Conservation (phyloP, 2,888 invertebrate genomes). For the Rhabditophanes sp. region DNA sequence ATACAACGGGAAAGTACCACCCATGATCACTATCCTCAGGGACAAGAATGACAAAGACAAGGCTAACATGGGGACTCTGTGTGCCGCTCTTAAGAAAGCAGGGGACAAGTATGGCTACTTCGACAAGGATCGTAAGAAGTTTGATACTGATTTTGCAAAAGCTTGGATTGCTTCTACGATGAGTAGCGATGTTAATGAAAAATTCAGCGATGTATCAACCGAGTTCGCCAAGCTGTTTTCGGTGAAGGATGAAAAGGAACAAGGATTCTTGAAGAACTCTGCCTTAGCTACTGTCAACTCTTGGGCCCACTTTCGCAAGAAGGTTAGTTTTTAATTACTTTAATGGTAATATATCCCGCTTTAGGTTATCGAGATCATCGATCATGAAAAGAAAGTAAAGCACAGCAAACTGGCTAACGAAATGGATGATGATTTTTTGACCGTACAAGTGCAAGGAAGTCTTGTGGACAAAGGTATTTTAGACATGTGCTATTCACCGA, state of each 20-base stretch:
- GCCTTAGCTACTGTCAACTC: slow-evolving; percentile 80
- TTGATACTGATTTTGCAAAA: slow-evolving; percentile 78
- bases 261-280: slow-evolving; percentile 75
- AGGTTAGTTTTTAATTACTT: slow-evolving; percentile 52
- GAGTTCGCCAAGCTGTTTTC: slow-evolving; percentile 72
- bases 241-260: slow-evolving; percentile 80
- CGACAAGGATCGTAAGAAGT: slow-evolving; percentile 64
- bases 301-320: slow-evolving; percentile 82
- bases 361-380: slow-evolving; percentile 4
- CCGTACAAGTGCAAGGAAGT: slow-evolving; percentile 79
- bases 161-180: slow-evolving; percentile 66
- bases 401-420: slow-evolving; percentile 85
- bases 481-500: slow-evolving; percentile 94
- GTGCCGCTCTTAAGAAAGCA: slow-evolving; percentile 67
- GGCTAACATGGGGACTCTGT: slow-evolving; percentile 57
- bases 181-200: neutral
- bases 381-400: slow-evolving; percentile 66
- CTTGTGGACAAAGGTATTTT: slow-evolving; percentile 52
- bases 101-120: slow-evolving; percentile 71
- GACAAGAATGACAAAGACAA: slow-evolving; percentile 83
- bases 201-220: slow-evolving; percentile 59
- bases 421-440: slow-evolving; percentile 76
- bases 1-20: slow-evolving; percentile 56
- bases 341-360: neutral
- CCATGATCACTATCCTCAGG: slow-evolving; percentile 67